phyloP scores from a whole-genome alignment of 2,113 vertebrate species.

The Channa maculata region DNA sequence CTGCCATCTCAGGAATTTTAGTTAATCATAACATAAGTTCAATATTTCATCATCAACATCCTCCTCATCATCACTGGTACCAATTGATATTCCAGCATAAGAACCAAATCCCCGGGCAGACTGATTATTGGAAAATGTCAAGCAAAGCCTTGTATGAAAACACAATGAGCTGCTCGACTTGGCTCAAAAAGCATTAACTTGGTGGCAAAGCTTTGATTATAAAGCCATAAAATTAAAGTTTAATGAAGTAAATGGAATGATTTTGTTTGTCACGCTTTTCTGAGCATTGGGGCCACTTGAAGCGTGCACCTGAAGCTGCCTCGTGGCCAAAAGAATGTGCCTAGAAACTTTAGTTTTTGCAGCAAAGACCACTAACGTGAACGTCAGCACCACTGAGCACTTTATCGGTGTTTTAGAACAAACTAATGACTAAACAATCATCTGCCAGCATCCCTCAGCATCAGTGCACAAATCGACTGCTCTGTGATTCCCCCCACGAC shows the following conservation, averaged over 20 bases:
- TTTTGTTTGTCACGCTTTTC: constrained; percentile 33
- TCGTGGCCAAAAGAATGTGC: neutral
- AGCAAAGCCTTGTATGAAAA: constrained; percentile 32
- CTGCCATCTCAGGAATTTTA: neutral
- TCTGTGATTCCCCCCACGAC: neutral
- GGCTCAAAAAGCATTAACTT: constrained; percentile 30
- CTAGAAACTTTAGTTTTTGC: neutral
- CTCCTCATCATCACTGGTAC: neutral
- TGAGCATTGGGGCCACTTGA: neutral
- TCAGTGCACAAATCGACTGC: no score
- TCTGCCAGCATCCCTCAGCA: no score
- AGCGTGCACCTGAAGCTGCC: constrained; percentile 18
- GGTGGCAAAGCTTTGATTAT: constrained; percentile 49
- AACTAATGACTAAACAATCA: no score
- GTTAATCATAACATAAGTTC: neutral
- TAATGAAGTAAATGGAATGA: constrained; percentile 57
- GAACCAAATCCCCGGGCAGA: neutral
- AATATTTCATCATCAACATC: neutral
- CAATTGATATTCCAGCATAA: neutral
- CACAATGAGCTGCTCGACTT: constrained; percentile 56
- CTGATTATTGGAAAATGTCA: constrained; percentile 44
- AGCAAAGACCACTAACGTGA: no score
- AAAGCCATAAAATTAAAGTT: constrained; percentile 57
- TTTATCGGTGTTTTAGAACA: no score
- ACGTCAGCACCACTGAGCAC: no score